A percentile compares a stretch with the other conserved stretches of the same genome.
Conservation (phyloP, 2,797 vertebrate species). For the Gobionotothen gibberifrons region DNA sequence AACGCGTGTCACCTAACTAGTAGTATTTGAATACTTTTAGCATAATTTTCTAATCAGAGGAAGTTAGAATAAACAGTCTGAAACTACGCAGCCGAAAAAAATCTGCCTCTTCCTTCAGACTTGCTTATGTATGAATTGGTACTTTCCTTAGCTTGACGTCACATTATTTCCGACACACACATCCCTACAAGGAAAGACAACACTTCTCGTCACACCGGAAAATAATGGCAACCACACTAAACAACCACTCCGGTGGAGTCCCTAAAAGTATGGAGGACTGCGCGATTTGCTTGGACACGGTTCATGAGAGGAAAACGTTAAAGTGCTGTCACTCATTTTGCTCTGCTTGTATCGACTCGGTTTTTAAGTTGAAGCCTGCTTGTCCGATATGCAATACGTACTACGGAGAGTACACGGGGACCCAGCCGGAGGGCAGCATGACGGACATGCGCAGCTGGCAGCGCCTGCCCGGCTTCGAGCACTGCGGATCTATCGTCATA, state of each 20-base stretch:
- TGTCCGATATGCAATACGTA: slow-evolving; percentile 88
- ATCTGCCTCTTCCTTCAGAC: too few species aligned
- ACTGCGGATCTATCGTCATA: slow-evolving; percentile 83
- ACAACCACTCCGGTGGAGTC: accelerated
- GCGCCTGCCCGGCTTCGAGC: slow-evolving; percentile 84
- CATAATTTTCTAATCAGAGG: too few species aligned
- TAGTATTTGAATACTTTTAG: too few species aligned
- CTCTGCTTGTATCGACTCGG: slow-evolving; percentile 83
- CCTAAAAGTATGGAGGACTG: slow-evolving; percentile 31
- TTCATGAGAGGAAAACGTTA: slow-evolving; percentile 81
- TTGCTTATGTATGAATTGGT: background rate
- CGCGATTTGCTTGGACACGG: slow-evolving; percentile 82
- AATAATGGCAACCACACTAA: slow-evolving; percentile 29
- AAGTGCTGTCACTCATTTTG: slow-evolving; percentile 88
- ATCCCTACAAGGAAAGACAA: background rate
- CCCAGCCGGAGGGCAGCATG: slow-evolving; percentile 87
- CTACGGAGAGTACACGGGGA: slow-evolving; percentile 85
- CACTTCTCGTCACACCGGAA: background rate
- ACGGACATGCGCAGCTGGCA: slow-evolving; percentile 78
- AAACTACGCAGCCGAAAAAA: too few species aligned
- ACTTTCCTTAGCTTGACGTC: slow-evolving; percentile 25
- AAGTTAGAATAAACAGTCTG: too few species aligned
- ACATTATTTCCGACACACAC: background rate
- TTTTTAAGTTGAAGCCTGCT: slow-evolving; percentile 83
- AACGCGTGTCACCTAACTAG: too few species aligned